Evolutionary conservation across 2,797 vertebrate genomes (phyloP), one percentile per base, ranked within the genome.

Genomic region (Bryconaethiops microstoma): DNA sequence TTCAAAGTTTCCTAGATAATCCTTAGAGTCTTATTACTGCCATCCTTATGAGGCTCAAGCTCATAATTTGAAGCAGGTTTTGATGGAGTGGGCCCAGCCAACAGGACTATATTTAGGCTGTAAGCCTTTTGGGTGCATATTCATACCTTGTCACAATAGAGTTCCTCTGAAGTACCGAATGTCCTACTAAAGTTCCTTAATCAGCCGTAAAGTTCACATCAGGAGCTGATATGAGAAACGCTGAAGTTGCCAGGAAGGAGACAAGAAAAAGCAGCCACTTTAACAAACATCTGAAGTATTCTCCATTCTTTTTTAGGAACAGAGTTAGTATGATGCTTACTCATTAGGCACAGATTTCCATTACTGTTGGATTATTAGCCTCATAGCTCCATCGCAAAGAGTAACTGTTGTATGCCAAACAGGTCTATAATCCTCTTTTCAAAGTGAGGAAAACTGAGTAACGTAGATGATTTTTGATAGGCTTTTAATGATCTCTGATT

Each of bases 11-110:
- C 70, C 70, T 57, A 73, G 52, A 48, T 7, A 57, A 29, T 21
- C 70, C 70, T 73, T 14, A 57, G 52, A 40, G 52, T 55, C 50
- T 39, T 39, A 73, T 57, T 55, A 57, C 52, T 73, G 25, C 55
- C 70, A 35, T 55, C 52, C 29, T 57, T 39, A 40, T 39, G 29
- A 73, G 70, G 70, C 19, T 73, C 17, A 57, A 29, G 23, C 69
- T 54, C 48, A 71, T 9, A 25, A 39, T 39, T 40, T 7, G n/a
- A 72, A 72, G 25, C 16, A 57, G 25, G 1, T 70, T 54, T 71
- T 29, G 48, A 29, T 16, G 16, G 29, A 57, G 23, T 72, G 23
- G 29, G 69, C 14, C 25, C 69, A 54, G 16, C 14, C 69, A 55
- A 9, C 10, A 50, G 29, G 69, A 55, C 29, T 57, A 73, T 35